These are phyloP conservation scores for Drosophila pseudotalamancana DNA, from an alignment of 2,888 invertebrate genomes.

Conservation along the genomic window DNA sequence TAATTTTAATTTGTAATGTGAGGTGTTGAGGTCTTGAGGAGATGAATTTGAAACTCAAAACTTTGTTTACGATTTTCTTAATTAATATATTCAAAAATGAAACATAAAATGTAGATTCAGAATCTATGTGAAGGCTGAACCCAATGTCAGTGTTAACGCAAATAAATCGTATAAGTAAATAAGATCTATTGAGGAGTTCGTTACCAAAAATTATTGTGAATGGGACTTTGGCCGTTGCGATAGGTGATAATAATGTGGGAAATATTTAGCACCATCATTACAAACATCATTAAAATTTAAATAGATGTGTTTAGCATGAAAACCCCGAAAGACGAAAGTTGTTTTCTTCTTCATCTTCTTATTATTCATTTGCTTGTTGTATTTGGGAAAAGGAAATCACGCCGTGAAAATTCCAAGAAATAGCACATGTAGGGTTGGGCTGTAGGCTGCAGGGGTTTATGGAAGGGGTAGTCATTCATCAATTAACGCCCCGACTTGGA, in stretches of 20 bases:
- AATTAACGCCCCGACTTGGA: conserved; percentile 71
- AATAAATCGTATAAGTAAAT: not conserved
- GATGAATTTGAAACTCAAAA: too few species aligned
- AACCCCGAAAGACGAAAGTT: conserved; percentile 20
- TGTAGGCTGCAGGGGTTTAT: not conserved
- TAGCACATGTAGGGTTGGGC: conserved; percentile 62
- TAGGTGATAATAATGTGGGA: conserved; percentile 83
- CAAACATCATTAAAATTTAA: conserved; percentile 80
- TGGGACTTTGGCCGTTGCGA: conserved; percentile 13
- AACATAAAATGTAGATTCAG: not conserved
- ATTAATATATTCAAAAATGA: not conserved
- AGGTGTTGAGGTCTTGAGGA: too few species aligned
- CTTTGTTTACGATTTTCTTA: not conserved
- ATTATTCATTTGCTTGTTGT: too few species aligned
- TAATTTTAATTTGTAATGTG: too few species aligned
- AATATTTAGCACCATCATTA: conserved; percentile 82
- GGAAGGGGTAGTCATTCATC: conserved; percentile 74
- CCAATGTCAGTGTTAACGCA: too few species aligned
- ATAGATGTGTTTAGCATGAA: conserved; percentile 78
- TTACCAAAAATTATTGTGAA: conserved; percentile 34
- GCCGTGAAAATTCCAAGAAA: conserved; percentile 79
- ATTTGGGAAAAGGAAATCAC: conserved; percentile 61
- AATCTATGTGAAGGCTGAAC: conserved; percentile 1
- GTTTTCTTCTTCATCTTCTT: not conserved
- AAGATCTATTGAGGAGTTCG: not conserved